phyloP scores from a whole-genome alignment of 2,888 invertebrate species.

The Gryllus longicercus region DNA sequence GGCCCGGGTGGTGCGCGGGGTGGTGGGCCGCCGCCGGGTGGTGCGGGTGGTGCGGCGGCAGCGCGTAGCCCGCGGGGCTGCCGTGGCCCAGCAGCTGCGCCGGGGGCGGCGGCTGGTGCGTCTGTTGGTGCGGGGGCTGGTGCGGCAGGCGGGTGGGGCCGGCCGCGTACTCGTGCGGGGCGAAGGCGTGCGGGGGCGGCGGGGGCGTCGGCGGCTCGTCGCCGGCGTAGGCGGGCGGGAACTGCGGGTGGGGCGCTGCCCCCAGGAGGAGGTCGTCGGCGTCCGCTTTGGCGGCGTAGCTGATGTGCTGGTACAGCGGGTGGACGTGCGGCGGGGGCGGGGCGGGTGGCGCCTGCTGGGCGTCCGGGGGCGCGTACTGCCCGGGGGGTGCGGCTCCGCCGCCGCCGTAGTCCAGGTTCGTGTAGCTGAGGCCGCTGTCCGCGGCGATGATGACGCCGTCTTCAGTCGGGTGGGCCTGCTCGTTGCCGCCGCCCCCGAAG shows the following conservation, averaged over 20 bases:
- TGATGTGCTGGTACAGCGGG: slow-evolving; percentile 46
- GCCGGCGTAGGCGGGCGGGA: slow-evolving; percentile 35
- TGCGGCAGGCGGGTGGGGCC: slow-evolving; percentile 43
- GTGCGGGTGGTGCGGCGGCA: slow-evolving; percentile 47
- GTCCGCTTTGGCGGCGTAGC: slow-evolving; percentile 39
- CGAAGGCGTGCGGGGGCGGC: slow-evolving; percentile 41
- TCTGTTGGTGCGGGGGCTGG: slow-evolving; percentile 43
- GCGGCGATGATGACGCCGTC: slow-evolving; percentile 65
- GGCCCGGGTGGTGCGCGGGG: slow-evolving; percentile 37
- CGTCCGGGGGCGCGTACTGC: not conserved
- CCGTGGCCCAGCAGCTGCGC: slow-evolving; percentile 43
- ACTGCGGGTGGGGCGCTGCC: slow-evolving; percentile 43
- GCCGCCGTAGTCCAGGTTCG: slow-evolving; percentile 75
- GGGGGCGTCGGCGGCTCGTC: slow-evolving; percentile 27
- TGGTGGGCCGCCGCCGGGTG: slow-evolving; percentile 52
- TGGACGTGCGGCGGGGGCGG: slow-evolving; percentile 33
- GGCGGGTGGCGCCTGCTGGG: slow-evolving; percentile 38
- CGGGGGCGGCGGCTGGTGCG: slow-evolving; percentile 39
- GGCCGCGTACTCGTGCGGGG: slow-evolving; percentile 40
- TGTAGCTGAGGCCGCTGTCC: slow-evolving; percentile 83
- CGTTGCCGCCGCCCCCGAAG: slow-evolving; percentile 44
- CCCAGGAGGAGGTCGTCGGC: slow-evolving; percentile 17
- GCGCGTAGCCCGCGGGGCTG: slow-evolving; percentile 39
- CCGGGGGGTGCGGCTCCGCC: slow-evolving; percentile 50
- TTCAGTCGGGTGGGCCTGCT: slow-evolving; percentile 42